Evolutionary conservation across 2,113 vertebrate species (phyloP).

Genomic region (Fulmarus glacialis): DNA sequence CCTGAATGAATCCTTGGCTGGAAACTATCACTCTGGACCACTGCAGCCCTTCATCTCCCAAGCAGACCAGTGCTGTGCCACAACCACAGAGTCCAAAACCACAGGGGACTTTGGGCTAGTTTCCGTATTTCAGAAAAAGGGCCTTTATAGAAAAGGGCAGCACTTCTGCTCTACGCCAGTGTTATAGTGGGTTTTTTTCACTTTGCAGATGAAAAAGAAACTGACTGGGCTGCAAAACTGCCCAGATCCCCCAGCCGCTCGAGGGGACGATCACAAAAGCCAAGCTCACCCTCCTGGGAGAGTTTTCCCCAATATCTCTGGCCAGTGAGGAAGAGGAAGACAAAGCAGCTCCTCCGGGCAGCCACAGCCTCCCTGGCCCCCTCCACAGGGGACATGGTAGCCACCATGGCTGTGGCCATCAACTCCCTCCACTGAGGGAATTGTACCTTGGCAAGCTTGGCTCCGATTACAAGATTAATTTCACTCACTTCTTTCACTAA

Average conservation of each 20-base stretch:
- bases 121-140: not conserved
- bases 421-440: not conserved
- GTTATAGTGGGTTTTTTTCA: not conserved
- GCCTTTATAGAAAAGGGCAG: not conserved
- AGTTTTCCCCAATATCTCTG: accelerated
- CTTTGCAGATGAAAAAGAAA: not conserved
- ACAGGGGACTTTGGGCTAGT: accelerated
- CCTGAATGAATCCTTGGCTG: not conserved
- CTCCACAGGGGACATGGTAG: not conserved
- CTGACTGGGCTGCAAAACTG: not conserved
- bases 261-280: not conserved
- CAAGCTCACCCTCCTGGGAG: not conserved
- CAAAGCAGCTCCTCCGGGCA: not conserved
- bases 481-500: not conserved
- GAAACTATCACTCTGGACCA: not conserved
- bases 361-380: not conserved
- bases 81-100: not conserved
- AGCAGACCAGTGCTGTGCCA: not conserved
- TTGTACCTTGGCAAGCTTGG: not conserved
- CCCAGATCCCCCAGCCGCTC: not conserved
- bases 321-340: not conserved
- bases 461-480: not conserved
- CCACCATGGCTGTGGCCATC: not conserved
- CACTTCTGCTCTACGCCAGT: not conserved
- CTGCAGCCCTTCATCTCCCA: not conserved